Evolutionary conservation across 2,888 invertebrate species (phyloP).

Genomic region (Lymantria dispar): DNA sequence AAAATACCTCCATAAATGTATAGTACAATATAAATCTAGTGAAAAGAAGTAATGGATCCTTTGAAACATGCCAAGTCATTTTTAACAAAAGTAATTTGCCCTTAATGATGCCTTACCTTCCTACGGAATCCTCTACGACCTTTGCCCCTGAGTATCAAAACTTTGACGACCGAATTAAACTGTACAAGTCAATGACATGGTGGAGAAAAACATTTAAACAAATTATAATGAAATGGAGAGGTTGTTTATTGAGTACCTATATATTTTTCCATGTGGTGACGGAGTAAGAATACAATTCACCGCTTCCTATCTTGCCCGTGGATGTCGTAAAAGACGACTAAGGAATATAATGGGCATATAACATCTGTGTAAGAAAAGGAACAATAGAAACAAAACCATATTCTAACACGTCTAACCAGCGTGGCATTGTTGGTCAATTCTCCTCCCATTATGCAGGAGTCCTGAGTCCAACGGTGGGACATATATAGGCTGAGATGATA

Average conservation of each 20-base stretch:
- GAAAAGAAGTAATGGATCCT: too few species aligned
- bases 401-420: too few species aligned
- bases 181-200: too few species aligned
- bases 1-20: too few species aligned
- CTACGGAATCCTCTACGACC: background rate
- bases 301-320: background rate
- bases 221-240: background rate
- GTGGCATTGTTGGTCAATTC: too few species aligned
- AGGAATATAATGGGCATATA: too few species aligned
- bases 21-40: too few species aligned
- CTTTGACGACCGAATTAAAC: background rate
- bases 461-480: too few species aligned
- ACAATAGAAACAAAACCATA: too few species aligned
- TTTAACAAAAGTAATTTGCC: background rate
- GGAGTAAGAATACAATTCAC: background rate
- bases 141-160: background rate
- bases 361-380: too few species aligned
- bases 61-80: background rate
- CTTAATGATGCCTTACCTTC: background rate
- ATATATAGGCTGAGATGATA: too few species aligned
- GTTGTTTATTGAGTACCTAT: background rate
- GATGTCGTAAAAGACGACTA: background rate
- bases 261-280: background rate
- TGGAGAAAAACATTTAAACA: background rate
- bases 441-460: too few species aligned